Evolutionary conservation across 2,888 invertebrate species (phyloP), one percentile per base, ranked within the genome.

Genomic region (Agriopis marginaria): DNA sequence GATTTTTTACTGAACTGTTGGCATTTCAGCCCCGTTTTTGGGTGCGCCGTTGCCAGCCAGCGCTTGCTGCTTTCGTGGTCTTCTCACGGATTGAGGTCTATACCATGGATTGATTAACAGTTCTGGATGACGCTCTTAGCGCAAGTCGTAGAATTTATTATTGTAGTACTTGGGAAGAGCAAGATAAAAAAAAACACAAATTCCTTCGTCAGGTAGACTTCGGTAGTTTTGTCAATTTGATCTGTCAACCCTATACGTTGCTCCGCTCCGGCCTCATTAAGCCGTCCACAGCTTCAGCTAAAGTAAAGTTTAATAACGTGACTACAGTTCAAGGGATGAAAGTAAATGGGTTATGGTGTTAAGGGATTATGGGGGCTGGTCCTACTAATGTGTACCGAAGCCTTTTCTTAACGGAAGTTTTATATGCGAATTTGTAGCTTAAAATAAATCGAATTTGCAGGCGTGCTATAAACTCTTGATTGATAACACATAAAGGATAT

Each of bases 251-350:
- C 55, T 56, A 7, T 5, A n/a, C 42, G 55, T 17, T 17, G 47
- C 51, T 47, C 51, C 42, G 53, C 54, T 63, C 49, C 11, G 49
- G 59, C 58, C 64, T 64, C 71, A 68, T 71, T 67, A 68, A 63
- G 40, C 14, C 60, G 47, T 47, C 61, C 61, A 44, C 62, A 62
- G 62, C 32, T 55, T 51, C 61, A 56, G 45, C 58, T 68, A 56
- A 68, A 64, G 64, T 70, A 59, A 59, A 66, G 63, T 70, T 70
- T 70, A 70, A 70, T 70, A 70, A 59, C 63, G 70, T 63, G 63
- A 59, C 42, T 59, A 70, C 66, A 66, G 61, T 63, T 66, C 58
- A 59, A 44, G 59, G 70, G 63, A 66, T 66, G 58, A 47, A 63
- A 59, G 56, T 63, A 66, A 69, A 62, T 64, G 62, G 56, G 53